Percentiles rank a stretch among this genome's conserved stretches.
Conservation (phyloP, 2,888 invertebrate species). For the Arrhopalites spinosus region DNA sequence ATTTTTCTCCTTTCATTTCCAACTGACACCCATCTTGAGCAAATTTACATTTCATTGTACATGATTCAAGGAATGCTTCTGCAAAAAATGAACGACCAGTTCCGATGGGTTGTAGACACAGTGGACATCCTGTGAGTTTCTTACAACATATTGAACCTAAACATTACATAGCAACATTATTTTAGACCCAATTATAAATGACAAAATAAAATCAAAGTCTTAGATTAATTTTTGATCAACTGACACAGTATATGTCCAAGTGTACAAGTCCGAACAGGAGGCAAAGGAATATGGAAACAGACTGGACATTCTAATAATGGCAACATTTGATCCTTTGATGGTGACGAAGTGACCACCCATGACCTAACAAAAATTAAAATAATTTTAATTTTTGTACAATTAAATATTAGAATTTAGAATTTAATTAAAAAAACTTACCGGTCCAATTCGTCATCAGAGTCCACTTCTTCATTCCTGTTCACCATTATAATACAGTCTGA, state of each 20-base stretch:
- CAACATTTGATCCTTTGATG: constrained; percentile 43
- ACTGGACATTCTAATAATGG: constrained; percentile 52
- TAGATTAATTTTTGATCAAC: no score
- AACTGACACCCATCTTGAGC: constrained; percentile 46
- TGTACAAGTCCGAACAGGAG: constrained; percentile 49
- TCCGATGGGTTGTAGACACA: constrained; percentile 49
- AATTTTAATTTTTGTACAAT: background rate
- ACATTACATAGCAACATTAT: no score
- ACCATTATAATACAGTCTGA: constrained; percentile 62
- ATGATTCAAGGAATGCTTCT: constrained; percentile 2
- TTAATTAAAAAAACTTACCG: background rate
- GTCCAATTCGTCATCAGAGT: background rate
- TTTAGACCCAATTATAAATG: no score
- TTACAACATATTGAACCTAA: constrained; percentile 39
- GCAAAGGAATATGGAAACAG: constrained; percentile 49
- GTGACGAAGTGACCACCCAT: constrained; percentile 43
- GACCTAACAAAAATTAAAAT: constrained; percentile 32
- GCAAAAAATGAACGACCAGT: constrained; percentile 51
- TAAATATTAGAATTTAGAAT: background rate
- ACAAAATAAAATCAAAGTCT: no score
- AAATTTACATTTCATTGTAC: constrained; percentile 47
- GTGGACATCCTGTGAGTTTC: constrained; percentile 44
- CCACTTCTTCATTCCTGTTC: background rate
- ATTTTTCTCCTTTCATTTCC: constrained; percentile 41
- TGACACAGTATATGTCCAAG: constrained; percentile 53